Percentiles rank a stretch among this genome's conserved stretches.
Conservation (phyloP, 1,140 invertebrate species). For the Drosophila quadrilineata region DNA sequence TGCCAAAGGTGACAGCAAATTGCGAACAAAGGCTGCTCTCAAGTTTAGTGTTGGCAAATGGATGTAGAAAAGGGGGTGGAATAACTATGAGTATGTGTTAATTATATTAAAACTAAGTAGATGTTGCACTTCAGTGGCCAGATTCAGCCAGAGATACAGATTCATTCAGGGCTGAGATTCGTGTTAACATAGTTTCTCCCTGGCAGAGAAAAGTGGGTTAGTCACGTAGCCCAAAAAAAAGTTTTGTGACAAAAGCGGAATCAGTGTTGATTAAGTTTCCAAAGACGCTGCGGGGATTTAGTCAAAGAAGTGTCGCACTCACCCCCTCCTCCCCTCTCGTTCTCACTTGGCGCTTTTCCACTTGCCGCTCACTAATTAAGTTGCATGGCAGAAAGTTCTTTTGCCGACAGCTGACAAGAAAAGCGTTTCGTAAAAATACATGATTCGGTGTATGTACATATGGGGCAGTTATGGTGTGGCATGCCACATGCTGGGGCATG, state of each 20-base stretch:
- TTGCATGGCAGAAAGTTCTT: conserved; percentile 65
- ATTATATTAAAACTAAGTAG: conserved; percentile 54
- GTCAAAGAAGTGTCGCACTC: conserved; percentile 6
- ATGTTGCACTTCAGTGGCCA: conserved; percentile 30
- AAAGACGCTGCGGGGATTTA: conserved; percentile 56
- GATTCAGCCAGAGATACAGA: no score
- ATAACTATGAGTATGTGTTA: conserved; percentile 49
- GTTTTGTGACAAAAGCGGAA: conserved; percentile 24
- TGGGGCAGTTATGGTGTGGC: conserved; percentile 28
- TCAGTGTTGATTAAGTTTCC: conserved; percentile 65
- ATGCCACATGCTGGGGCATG: conserved; percentile 1
- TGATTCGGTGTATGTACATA: conserved; percentile 8
- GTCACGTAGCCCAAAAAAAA: conserved; percentile 69
- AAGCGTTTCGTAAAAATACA: conserved; percentile 36
- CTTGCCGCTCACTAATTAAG: conserved; percentile 74
- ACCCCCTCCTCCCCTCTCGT: no score
- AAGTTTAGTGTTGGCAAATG: not conserved
- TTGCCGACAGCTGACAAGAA: conserved; percentile 63
- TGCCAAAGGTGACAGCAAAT: conserved; percentile 1
- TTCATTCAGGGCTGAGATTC: not conserved
- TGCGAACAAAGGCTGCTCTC: conserved; percentile 19
- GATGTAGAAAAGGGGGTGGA: not conserved
- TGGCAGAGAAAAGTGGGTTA: conserved; percentile 49
- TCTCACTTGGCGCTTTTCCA: conserved; percentile 68
- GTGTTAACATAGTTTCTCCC: not conserved